Percentiles rank a stretch among this genome's conserved stretches.
These are phyloP conservation scores for Caenorhabditis zanzibari DNA, from an alignment of 2,888 invertebrate genomes.

Conservation along the genomic window DNA sequence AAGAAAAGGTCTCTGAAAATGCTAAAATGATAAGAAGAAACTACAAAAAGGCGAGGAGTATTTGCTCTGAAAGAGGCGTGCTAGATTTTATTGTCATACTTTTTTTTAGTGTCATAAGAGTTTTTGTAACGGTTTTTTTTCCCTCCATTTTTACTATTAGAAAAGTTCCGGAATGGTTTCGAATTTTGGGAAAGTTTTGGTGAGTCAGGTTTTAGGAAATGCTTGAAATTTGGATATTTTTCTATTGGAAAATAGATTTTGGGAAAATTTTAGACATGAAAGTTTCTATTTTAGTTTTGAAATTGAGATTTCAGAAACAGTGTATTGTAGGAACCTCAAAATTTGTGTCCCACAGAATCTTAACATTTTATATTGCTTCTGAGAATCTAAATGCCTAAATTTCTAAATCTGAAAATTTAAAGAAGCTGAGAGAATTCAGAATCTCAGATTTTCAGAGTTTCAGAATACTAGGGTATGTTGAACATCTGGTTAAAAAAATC, in stretches of 20 bases:
- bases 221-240: not conserved
- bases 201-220: not conserved
- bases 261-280: not conserved
- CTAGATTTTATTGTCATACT: conserved; percentile 4
- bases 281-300: not conserved
- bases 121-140: not conserved
- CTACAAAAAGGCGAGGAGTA: conserved; percentile 5
- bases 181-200: not conserved
- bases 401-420: no score
- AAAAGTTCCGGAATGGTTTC: conserved; percentile 1
- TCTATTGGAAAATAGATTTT: not conserved
- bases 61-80: not conserved
- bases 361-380: no score
- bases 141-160: not conserved
- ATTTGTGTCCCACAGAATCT: no score
- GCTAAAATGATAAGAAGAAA: conserved; percentile 10
- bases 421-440: no score
- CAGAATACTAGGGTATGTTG: no score
- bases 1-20: conserved; percentile 1
- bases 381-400: no score
- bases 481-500: no score
- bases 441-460: no score
- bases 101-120: not conserved
- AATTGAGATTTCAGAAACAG: no score
- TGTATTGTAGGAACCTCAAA: no score